These are phyloP conservation scores for Caerostris extrusa DNA, from an alignment of 1,140 invertebrate genomes.

Conservation along the genomic window DNA sequence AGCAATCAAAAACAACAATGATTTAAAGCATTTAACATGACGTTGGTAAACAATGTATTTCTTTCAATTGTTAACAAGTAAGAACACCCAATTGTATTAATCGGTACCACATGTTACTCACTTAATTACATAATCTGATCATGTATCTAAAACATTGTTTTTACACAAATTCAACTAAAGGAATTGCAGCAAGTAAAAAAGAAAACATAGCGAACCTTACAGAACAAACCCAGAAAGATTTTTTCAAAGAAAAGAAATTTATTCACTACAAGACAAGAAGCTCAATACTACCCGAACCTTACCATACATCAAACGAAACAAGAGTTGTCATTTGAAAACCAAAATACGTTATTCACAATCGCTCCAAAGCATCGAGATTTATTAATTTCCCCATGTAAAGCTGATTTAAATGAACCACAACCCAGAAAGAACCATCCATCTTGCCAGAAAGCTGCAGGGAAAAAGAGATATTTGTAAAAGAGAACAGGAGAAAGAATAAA, in stretches of 20 bases:
- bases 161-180: not conserved
- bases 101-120: no score
- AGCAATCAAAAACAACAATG: not conserved
- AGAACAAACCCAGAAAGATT: not conserved
- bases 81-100: no score
- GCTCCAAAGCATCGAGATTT: not conserved
- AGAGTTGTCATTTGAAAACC: constrained; percentile 9
- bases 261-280: not conserved
- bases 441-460: not conserved
- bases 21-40: no score
- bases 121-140: no score
- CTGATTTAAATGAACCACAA: constrained; percentile 35
- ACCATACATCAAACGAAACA: constrained; percentile 4
- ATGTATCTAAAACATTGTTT: not conserved
- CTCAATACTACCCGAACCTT: not conserved
- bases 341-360: no score
- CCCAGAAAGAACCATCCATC: not conserved
- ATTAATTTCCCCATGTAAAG: not conserved
- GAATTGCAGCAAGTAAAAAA: not conserved
- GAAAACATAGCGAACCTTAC: not conserved
- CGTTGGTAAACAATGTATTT: no score
- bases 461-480: not conserved
- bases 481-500: not conserved
- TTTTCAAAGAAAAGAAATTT: not conserved
- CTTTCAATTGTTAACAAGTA: no score